Conservation (phyloP, 2,888 invertebrate species). For the Himalopsyche japonica region DNA sequence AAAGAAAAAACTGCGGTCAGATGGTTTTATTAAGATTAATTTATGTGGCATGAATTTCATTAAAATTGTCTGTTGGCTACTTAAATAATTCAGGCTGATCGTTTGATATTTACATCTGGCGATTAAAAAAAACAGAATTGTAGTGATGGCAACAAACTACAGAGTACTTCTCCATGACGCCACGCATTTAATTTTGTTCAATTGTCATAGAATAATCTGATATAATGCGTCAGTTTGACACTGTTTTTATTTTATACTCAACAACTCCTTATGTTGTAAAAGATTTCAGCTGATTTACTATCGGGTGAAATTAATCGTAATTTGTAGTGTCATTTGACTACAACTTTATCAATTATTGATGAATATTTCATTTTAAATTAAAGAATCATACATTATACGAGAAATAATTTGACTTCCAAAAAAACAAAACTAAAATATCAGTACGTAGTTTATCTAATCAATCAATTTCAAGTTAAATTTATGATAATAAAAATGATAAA, state of each 20-base stretch:
- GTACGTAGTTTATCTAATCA: too few species aligned
- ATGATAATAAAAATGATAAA: too few species aligned
- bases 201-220: neutral
- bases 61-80: too few species aligned
- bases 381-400: too few species aligned
- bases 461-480: too few species aligned
- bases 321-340: neutral
- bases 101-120: neutral
- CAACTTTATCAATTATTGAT: too few species aligned
- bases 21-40: too few species aligned
- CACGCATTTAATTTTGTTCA: neutral
- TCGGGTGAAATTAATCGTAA: neutral
- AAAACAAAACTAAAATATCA: too few species aligned
- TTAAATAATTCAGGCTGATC: neutral
- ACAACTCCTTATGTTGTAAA: neutral
- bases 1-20: too few species aligned
- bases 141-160: neutral
- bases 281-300: neutral
- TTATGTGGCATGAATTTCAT: too few species aligned
- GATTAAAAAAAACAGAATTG: neutral
- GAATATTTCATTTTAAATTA: too few species aligned
- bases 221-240: neutral
- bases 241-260: neutral
- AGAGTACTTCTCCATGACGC: neutral
- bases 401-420: too few species aligned